Evolutionary conservation across 2,888 invertebrate species (phyloP), one percentile per base, ranked within the genome.

Genomic region (Limnephilus marmoratus): DNA sequence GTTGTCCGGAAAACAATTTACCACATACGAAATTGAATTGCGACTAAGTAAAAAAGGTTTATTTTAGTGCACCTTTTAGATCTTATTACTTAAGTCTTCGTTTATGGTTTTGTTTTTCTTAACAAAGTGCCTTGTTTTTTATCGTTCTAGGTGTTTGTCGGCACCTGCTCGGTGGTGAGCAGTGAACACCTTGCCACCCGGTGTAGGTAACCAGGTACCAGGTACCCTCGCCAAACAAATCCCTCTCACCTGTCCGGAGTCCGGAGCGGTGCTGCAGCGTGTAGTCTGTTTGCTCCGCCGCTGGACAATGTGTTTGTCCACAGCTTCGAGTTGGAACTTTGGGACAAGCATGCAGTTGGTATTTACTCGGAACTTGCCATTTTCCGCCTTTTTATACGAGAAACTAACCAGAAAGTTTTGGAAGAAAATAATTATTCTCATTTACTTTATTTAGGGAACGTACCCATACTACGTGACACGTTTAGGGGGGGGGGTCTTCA

Each of bases 201-300:
- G n/a, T 83, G 68, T 53, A 15, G 49, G 49, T 49, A 15, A 12
- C 45, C 45, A 53, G 53, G 41, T 37, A 45, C 45, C 45, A 45
- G 45, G 91, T 85, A 87, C 90, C 92, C 89, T 53, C 89, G 80
- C 81, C 92, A 90, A 92, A 92, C 92, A 92, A 92, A 90, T 92
- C 85, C 85, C 89, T 90, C 86, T 91, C 91, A 91, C 91, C 91
- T 91, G 91, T 91, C 80, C 53, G 53, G 83, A 83, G 45, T 91
- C 80, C 53, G 83, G 83, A 83, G 45, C 68, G 68, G 68, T 68
- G 24, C 24, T n/a, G 68, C 24, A 68, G 68, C 24, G 68, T 68
- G 68, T 68, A 68, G 68, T 68, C 90, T 85, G 82, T 90, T 90
- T 45, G 41, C 34, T 85, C 41, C 45, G 37, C 45, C 49, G 86